Percentiles rank a stretch among this genome's conserved stretches.
These are phyloP conservation scores for Varecia variegata DNA, from an alignment of 2,797 vertebrate species.

Conservation along the genomic window DNA sequence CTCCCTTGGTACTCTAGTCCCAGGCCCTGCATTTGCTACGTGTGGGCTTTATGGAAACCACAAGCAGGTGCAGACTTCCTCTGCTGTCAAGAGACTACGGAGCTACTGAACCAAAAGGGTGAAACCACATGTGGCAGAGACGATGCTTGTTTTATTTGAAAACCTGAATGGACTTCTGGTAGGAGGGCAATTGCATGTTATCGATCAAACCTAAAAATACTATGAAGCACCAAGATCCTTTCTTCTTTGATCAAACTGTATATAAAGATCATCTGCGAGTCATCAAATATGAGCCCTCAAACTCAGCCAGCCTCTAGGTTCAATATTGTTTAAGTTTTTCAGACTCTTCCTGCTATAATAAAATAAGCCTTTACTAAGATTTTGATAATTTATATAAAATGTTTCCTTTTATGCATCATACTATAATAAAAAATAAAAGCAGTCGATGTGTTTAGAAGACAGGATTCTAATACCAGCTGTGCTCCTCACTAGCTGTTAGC, in stretches of 20 bases:
- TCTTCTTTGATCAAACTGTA: background rate
- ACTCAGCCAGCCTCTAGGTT: background rate
- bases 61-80: background rate
- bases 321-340: background rate
- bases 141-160: background rate
- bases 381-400: background rate
- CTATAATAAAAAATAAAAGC: background rate
- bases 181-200: background rate
- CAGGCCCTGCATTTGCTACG: background rate
- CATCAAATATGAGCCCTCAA: background rate
- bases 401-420: background rate
- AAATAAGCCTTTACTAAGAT: background rate
- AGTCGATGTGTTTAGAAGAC: background rate
- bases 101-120: background rate
- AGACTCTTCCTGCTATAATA: background rate
- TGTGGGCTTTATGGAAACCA: fast-evolving
- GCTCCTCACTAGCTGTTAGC: background rate
- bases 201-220: background rate
- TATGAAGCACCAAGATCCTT: background rate
- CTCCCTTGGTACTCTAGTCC: background rate
- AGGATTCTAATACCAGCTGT: background rate
- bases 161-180: background rate
- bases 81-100: background rate
- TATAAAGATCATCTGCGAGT: background rate
- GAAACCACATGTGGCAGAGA: background rate